Evolutionary conservation across 2,888 invertebrate species (phyloP).

Genomic region (Catocala fraxini): DNA sequence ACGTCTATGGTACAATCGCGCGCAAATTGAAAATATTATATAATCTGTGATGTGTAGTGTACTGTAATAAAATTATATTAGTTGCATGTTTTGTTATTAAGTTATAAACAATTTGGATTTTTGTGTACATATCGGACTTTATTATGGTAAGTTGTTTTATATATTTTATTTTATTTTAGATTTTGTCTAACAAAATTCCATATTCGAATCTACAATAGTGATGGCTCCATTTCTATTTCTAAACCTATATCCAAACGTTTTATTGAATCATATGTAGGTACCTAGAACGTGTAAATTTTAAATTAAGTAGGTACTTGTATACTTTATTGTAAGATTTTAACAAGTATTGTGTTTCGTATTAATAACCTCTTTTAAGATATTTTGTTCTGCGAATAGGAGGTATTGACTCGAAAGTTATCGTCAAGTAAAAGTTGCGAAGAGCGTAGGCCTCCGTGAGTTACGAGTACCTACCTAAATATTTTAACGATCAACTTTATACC

Average conservation of each 20-base stretch:
- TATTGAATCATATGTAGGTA: too few relatives aligned
- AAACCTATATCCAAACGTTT: too few relatives aligned
- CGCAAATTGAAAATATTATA: constrained; percentile 40
- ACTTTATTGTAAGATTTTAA: too few relatives aligned
- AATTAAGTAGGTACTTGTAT: too few relatives aligned
- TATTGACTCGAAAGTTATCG: constrained; percentile 48
- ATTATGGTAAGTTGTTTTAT: constrained; percentile 45
- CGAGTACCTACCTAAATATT: constrained; percentile 37
- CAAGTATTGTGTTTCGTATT: constrained; percentile 12
- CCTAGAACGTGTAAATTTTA: too few relatives aligned
- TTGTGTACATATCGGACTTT: constrained; percentile 43
- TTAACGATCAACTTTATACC: constrained; percentile 31
- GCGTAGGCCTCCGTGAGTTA: constrained; percentile 41
- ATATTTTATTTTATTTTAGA: neutral
- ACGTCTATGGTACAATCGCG: constrained; percentile 45
- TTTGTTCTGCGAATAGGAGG: constrained; percentile 12
- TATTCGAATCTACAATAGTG: too few relatives aligned
- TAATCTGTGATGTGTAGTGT: constrained; percentile 52
- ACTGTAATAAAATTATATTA: constrained; percentile 27
- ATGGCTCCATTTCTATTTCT: too few relatives aligned
- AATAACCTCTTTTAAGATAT: neutral
- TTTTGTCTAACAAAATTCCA: constrained; percentile 6
- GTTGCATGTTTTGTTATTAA: constrained; percentile 40
- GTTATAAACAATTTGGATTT: constrained; percentile 50
- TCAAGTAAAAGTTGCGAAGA: constrained; percentile 52